Evolutionary conservation across 2,113 vertebrate genomes (phyloP), one percentile per base, ranked within the genome.

Genomic region (Epinephelus fuscoguttatus): DNA sequence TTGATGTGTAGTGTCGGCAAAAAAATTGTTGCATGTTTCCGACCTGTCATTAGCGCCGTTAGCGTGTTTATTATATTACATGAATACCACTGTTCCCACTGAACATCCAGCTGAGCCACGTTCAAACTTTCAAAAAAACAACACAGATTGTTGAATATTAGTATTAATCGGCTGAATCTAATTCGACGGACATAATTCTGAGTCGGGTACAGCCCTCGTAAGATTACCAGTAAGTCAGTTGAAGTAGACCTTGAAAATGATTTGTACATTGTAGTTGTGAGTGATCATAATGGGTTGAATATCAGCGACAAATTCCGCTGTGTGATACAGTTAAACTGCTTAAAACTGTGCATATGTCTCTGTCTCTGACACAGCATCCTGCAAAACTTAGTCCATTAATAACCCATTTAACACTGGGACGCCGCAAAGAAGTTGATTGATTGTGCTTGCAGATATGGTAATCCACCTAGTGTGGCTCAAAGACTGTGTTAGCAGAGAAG

Each of bases 351-450:
- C 80, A 82, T 81, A 81, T 84, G 79, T 88, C 75, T 88, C 75
- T 59, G 78, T 87, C 75, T 89, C 40, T 42, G 60, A 78, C 74
- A 78, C 83, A 80, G 89, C 85, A 82, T 78, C 81, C 85, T 71
- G 42, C 74, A 82, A 73, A 86, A 88, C 67, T 82, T 80, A 77
- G 77, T 82, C 82, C 86, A 92, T 94, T 92, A 93, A 92, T 90
- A 92, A 89, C 56, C 88, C 90, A 86, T 92, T 91, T 88, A 92
- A 90, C 89, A 90, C 81, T 21, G 70, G 81, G 86, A 81, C 25
- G 66, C 75, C 6, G 11, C 42, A 68, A 49, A 85, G 89, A 83
- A 87, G 77, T 85, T 90, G 91, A 91, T 90, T 91, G 91, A 91
- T 90, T 78, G 80, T 75, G 71, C 82, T 47, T 19, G 78, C 71